Evolutionary conservation across 2,888 invertebrate genomes (phyloP).

Genomic region (Crossocerus cetratus): DNA sequence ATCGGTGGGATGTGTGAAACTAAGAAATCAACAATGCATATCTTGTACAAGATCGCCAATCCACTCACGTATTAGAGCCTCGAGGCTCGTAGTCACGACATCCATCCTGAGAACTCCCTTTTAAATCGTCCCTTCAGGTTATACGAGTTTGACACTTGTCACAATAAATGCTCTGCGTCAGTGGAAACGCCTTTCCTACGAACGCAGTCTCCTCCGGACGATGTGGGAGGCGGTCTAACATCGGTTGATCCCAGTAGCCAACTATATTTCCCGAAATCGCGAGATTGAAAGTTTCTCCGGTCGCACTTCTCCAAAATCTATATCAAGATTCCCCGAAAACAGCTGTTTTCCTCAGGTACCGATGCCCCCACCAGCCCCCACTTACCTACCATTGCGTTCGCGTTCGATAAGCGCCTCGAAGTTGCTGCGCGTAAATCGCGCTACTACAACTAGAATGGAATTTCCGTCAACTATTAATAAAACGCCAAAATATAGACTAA

Average conservation of each 20-base stretch:
- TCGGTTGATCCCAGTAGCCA: not conserved
- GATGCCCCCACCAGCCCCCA: not conserved
- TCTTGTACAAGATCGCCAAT: no score
- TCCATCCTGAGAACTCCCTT: constrained; percentile 78
- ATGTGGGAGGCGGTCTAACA: not conserved
- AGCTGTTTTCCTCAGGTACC: constrained; percentile 6
- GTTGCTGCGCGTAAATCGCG: not conserved
- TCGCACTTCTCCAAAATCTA: not conserved
- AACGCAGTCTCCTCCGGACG: not conserved
- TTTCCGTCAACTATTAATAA: no score
- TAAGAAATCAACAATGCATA: no score
- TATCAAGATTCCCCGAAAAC: constrained; percentile 6
- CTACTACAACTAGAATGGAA: no score
- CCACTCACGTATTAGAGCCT: constrained; percentile 85
- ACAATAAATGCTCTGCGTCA: not conserved
- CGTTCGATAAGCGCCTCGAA: not conserved
- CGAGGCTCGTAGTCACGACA: constrained; percentile 83
- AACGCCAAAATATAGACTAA: no score
- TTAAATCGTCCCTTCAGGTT: constrained; percentile 18
- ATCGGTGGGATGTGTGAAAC: no score
- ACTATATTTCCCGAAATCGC: no score
- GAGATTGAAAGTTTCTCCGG: no score
- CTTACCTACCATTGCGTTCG: not conserved
- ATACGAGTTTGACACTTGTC: constrained; percentile 1
- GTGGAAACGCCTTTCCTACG: not conserved